Conservation (phyloP, 2,888 invertebrate species). For the Eupithecia pulchellata region DNA sequence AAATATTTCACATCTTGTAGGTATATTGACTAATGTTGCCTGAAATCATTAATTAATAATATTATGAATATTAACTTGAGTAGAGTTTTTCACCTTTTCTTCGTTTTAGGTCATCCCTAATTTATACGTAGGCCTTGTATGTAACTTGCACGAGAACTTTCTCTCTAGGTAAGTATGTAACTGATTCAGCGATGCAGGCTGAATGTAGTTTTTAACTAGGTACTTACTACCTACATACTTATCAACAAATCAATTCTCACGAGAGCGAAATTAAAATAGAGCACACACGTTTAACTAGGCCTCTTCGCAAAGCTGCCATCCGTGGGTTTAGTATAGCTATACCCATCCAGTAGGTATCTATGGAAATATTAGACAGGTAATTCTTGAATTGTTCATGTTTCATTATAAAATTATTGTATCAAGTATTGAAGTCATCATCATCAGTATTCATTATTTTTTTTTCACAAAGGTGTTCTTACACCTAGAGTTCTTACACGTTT, state of each 20-base stretch:
- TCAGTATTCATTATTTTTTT: no score
- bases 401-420: no score
- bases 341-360: no score
- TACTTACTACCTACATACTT: not conserved
- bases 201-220: not conserved
- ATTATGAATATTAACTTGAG: not conserved
- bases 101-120: not conserved
- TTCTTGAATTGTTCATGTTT: no score
- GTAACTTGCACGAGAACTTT: not conserved
- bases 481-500: not conserved
- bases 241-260: not conserved
- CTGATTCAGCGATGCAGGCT: constrained; percentile 5
- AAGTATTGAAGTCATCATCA: not conserved
- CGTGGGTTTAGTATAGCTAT: no score
- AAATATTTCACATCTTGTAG: no score
- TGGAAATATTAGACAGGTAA: no score
- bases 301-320: no score
- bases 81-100: not conserved
- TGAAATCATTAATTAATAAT: no score
- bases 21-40: no score
- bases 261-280: not conserved
- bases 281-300: not conserved
- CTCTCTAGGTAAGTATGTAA: no score
- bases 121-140: not conserved
- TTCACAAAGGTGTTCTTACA: not conserved